Conservation (phyloP, 2,888 invertebrate species). For the Agriopis aurantiaria region DNA sequence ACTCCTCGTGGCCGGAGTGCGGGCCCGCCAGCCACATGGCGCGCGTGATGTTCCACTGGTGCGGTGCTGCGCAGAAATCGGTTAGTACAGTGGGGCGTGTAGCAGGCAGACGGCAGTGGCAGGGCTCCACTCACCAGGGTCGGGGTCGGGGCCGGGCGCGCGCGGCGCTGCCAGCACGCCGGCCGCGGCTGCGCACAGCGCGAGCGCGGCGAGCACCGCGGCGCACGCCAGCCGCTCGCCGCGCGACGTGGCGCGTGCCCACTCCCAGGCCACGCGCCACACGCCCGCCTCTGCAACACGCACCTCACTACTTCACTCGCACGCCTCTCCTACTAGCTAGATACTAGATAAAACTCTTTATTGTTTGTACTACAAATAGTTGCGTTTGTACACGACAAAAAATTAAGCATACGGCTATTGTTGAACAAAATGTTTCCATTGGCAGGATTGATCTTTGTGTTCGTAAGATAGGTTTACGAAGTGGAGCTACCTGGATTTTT, state of each 20-base stretch:
- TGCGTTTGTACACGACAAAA: too few relatives aligned
- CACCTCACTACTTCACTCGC: background rate
- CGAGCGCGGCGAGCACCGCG: conserved; percentile 58
- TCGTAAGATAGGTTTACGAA: too few relatives aligned
- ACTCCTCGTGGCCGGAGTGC: conserved; percentile 40
- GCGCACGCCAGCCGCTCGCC: conserved; percentile 70
- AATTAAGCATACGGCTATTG: too few relatives aligned
- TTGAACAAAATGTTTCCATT: too few relatives aligned
- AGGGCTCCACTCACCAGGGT: background rate
- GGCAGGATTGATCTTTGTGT: too few relatives aligned
- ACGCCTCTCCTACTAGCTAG: too few relatives aligned
- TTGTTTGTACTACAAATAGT: too few relatives aligned
- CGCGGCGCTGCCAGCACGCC: conserved; percentile 48
- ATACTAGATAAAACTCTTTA: too few relatives aligned
- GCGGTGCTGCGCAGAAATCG: conserved; percentile 59
- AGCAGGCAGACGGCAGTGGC: too few relatives aligned
- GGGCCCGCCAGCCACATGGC: conserved; percentile 70
- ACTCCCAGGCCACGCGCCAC: conserved; percentile 18
- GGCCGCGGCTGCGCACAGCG: conserved; percentile 58
- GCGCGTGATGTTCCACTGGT: conserved; percentile 73
- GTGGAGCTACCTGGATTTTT: too few relatives aligned
- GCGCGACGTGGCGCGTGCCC: conserved; percentile 57
- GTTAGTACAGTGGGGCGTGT: background rate
- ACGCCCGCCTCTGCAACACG: conserved; percentile 17
- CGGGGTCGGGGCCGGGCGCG: background rate